These are phyloP conservation scores for Aphelenchoides avenae DNA, from an alignment of 1,140 invertebrate species.

Conservation along the genomic window DNA sequence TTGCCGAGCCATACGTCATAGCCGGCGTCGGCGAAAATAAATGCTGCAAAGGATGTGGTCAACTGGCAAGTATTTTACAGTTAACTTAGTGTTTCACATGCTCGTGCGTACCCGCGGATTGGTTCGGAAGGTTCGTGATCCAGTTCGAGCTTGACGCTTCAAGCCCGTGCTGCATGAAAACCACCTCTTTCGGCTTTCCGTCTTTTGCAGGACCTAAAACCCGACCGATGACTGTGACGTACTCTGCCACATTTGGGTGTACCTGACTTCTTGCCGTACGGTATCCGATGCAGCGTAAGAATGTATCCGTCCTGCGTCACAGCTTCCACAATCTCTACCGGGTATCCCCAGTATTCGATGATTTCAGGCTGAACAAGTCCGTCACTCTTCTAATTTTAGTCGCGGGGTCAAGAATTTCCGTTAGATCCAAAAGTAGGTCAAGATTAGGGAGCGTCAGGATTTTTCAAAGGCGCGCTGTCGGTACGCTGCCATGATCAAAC, in stretches of 20 bases:
- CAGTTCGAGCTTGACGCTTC: constrained; percentile 73
- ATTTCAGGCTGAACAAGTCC: constrained; percentile 47
- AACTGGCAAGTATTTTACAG: background rate
- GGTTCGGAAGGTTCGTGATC: constrained; percentile 50
- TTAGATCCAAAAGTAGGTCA: too few relatives aligned
- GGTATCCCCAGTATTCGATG: constrained; percentile 64
- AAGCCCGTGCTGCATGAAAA: constrained; percentile 72
- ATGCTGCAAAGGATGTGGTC: constrained; percentile 63
- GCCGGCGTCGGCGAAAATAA: constrained; percentile 67
- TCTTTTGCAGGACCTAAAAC: too few relatives aligned
- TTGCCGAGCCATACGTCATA: constrained; percentile 76
- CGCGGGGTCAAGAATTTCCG: too few relatives aligned
- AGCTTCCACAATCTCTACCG: constrained; percentile 67
- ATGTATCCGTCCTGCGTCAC: constrained; percentile 72
- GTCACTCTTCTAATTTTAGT: too few relatives aligned
- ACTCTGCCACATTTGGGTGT: background rate
- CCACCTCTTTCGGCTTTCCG: constrained; percentile 28
- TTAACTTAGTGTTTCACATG: too few relatives aligned
- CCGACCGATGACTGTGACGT: too few relatives aligned
- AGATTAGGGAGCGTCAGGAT: too few relatives aligned
- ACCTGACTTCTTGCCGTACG: constrained; percentile 61
- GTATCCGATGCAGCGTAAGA: constrained; percentile 71
- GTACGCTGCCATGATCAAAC: too few relatives aligned
- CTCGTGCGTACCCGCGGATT: constrained; percentile 24
- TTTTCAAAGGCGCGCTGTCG: too few relatives aligned